Conservation (phyloP, 2,888 invertebrate species). For the Papilio demoleus region DNA sequence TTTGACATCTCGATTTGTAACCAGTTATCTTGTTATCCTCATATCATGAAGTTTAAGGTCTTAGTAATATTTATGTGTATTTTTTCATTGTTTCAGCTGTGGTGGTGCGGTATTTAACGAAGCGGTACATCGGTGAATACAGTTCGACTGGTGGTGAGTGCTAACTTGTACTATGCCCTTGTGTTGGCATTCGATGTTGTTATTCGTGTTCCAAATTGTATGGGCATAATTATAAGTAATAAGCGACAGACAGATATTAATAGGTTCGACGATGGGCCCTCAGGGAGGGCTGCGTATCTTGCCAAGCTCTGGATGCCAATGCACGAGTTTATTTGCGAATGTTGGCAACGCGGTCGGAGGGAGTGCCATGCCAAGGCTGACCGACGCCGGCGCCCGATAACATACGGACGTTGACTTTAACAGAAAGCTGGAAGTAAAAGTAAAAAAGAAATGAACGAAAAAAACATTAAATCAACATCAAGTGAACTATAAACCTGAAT, state of each 20-base stretch:
- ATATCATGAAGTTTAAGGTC: background rate
- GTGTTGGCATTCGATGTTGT: conserved; percentile 35
- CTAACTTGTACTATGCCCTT: conserved; percentile 17
- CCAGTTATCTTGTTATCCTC: background rate
- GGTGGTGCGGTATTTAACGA: conserved; percentile 89
- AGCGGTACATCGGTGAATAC: conserved; percentile 91
- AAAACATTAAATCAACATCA: background rate
- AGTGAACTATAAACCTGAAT: background rate
- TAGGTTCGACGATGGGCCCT: conserved; percentile 58
- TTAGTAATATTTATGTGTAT: conserved; percentile 12
- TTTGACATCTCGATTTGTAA: background rate
- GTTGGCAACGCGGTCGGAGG: conserved; percentile 70
- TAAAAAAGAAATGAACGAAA: background rate
- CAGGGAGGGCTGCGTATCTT: conserved; percentile 65
- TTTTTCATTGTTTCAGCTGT: conserved; percentile 87
- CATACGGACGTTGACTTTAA: conserved; percentile 69
- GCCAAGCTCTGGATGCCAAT: conserved; percentile 77
- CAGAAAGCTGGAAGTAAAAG: conserved; percentile 38
- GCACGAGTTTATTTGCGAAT: conserved; percentile 77
- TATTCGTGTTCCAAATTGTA: conserved; percentile 40
- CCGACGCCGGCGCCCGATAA: conserved; percentile 64
- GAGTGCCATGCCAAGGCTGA: conserved; percentile 75
- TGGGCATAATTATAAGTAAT: conserved; percentile 54
- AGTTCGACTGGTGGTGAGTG: conserved; percentile 90
- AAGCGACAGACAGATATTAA: conserved; percentile 56